Base-by-base conservation (phyloP, 2,797 vertebrate genomes). In the Pantherophis vulpinus region DNA sequence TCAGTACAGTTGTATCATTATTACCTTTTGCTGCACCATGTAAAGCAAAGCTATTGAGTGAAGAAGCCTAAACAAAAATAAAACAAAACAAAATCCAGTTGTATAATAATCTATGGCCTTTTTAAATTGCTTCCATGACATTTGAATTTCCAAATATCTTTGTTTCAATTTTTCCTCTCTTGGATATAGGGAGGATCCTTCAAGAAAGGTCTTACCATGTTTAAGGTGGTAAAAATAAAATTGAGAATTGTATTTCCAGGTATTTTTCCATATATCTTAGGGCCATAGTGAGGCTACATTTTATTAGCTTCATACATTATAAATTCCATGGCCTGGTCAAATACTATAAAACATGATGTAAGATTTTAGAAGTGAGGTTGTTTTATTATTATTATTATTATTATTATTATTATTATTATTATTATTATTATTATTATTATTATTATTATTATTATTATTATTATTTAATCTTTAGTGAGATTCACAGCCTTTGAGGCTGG, bases 341-440 rank as follows among this genome's bases (percentile, higher is more conserved):
- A 88, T 55, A 23, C 83, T 29, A 88, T 87, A 90, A 27, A 94
- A 61, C 2, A 11, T 9, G 1, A 86, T 86, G 13, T 0, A 94
- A 47, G 20, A 90, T 92, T 94, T 94, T 63, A 92, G 70, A 79
- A 86, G 2, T 95, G 23, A 25, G 66, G 93, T 91, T 61, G 2
- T 37, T 2, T 37, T 37, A 37, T 37, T 37, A 37, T 37, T 37
- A 37, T 37, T 37, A 37, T 37, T 37, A 37, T 37, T 37, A 37
- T 37, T 37, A 37, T 37, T 37, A 37, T 37, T 37, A 37, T 37
- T 37, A 37, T 37, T 37, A 37, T 37, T 37, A 37, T 37, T 37
- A 37, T 37, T 37, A 37, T 37, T 37, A 37, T 37, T n/a, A n/a
- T n/a, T n/a, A n/a, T n/a, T n/a, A n/a, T n/a, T n/a, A n/a, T n/a